Percentiles rank a stretch among this genome's conserved stretches.
These are phyloP conservation scores for Ciconia stormi DNA, from an alignment of 2,113 vertebrate genomes.

Conservation along the genomic window DNA sequence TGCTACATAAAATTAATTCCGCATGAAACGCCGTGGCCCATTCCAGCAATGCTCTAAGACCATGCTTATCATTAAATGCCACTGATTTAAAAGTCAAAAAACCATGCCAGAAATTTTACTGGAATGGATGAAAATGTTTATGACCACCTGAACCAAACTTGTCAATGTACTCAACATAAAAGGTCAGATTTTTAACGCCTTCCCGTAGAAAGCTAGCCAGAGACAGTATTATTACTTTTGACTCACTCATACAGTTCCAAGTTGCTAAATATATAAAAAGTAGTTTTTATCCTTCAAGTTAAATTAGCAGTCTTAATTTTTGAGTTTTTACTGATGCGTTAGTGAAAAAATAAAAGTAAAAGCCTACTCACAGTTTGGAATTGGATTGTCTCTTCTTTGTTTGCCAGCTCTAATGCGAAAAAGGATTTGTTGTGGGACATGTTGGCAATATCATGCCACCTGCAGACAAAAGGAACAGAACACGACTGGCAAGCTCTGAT, in stretches of 20 bases:
- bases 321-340: neutral
- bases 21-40: accelerated
- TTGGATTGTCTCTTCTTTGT: slow-evolving; percentile 95
- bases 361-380: slow-evolving; percentile 92
- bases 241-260: neutral
- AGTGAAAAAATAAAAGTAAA: neutral
- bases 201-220: neutral
- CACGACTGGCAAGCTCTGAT: neutral
- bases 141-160: neutral
- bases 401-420: slow-evolving; percentile 90
- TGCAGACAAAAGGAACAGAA: slow-evolving; percentile 62
- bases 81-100: neutral
- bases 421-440: slow-evolving; percentile 99
- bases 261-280: neutral
- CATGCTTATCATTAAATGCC: neutral
- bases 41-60: neutral
- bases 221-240: neutral
- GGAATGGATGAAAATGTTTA: neutral
- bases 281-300: neutral
- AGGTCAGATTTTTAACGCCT: neutral
- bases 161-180: neutral
- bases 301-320: neutral
- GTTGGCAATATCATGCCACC: slow-evolving; percentile 97
- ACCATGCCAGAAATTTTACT: neutral
- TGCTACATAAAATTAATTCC: neutral